phyloP scores from a whole-genome alignment of 2,797 vertebrate species.

The Falco concolor region DNA sequence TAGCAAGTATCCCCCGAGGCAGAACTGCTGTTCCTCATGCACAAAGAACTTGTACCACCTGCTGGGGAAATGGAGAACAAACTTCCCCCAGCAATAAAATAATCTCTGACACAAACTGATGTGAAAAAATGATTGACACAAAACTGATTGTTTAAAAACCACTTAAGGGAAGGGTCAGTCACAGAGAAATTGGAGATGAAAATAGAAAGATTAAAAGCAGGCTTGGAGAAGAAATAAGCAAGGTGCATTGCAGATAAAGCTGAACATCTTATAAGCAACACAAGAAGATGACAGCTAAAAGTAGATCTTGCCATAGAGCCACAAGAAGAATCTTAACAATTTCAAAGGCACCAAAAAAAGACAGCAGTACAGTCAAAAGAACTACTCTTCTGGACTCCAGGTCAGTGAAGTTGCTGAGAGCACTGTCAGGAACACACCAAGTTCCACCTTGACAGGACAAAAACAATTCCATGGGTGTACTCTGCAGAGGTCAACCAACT shows the following conservation, averaged over 20 bases:
- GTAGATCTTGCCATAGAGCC: not conserved
- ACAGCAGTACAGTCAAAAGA: not conserved
- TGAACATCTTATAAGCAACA: not conserved
- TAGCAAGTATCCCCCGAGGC: not conserved
- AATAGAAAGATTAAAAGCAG: not conserved
- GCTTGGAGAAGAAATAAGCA: conserved; percentile 1
- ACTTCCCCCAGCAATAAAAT: not conserved
- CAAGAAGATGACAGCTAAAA: not conserved
- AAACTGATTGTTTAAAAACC: not conserved
- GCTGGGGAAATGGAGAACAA: conserved; percentile 1
- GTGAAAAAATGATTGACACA: not conserved
- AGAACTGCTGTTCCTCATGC: not conserved
- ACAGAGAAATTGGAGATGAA: not conserved
- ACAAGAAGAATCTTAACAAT: not conserved
- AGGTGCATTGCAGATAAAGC: not conserved
- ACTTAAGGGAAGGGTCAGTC: not conserved
- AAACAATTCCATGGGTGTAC: not conserved
- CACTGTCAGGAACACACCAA: not conserved
- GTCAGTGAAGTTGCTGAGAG: not conserved
- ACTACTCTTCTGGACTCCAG: not conserved
- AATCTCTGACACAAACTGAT: not conserved
- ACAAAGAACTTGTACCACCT: conserved; percentile 12
- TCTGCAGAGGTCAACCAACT: not conserved
- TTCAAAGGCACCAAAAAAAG: not conserved
- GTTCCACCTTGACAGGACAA: not conserved